Evolutionary conservation across 1,140 invertebrate species (phyloP).

Genomic region (Pseudachorutes palmiensis): DNA sequence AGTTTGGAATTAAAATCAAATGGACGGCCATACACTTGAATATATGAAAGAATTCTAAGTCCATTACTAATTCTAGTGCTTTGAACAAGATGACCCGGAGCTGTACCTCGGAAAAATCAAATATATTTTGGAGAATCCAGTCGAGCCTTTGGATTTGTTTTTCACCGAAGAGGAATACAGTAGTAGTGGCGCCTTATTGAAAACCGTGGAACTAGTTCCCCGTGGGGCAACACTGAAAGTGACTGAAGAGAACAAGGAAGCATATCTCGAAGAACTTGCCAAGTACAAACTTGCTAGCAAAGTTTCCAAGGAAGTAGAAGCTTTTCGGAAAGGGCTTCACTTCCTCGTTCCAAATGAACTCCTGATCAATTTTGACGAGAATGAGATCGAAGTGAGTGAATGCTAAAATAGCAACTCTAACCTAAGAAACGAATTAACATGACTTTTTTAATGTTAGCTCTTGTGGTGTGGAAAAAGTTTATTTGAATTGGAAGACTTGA

Average conservation of each 20-base stretch:
- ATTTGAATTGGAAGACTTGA: slow-evolving; percentile 27
- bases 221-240: slow-evolving; percentile 63
- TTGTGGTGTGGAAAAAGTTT: slow-evolving; percentile 28
- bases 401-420: background rate
- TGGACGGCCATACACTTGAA: background rate
- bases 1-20: background rate
- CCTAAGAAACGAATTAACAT: background rate
- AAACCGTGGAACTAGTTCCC: slow-evolving; percentile 60
- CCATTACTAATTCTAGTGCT: slow-evolving; percentile 55
- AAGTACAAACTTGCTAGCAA: slow-evolving; percentile 73
- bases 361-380: slow-evolving; percentile 89
- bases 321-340: slow-evolving; percentile 79
- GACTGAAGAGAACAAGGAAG: slow-evolving; percentile 64
- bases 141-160: slow-evolving; percentile 71
- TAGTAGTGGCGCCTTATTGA: slow-evolving; percentile 46
- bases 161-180: slow-evolving; percentile 85
- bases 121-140: slow-evolving; percentile 81
- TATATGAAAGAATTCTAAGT: background rate
- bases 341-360: slow-evolving; percentile 85
- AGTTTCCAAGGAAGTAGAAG: slow-evolving; percentile 73
- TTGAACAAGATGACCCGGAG: slow-evolving; percentile 91
- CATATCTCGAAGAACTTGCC: slow-evolving; percentile 78
- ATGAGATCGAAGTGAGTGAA: slow-evolving; percentile 74
- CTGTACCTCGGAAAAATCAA: slow-evolving; percentile 85
- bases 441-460: slow-evolving; percentile 17